Evolutionary conservation across 37 sponge, comb jelly and placozoan species (phyloP).

Genomic region (Aplysina aerophoba): DNA sequence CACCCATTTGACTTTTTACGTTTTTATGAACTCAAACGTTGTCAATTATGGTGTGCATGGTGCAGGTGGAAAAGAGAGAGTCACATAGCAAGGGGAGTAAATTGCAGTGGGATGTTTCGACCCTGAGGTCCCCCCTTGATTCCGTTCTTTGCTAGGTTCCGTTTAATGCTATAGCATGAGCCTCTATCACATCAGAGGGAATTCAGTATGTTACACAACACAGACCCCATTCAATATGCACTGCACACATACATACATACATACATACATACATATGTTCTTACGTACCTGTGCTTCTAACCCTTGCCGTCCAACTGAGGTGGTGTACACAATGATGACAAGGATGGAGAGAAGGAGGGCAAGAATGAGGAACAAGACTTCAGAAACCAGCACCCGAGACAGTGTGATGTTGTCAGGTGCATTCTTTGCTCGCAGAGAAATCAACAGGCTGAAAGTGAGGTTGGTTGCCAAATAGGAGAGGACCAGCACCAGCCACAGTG

Average conservation of each 20-base stretch:
- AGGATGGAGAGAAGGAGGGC: conserved; percentile 58
- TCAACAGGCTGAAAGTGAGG: conserved; percentile 49
- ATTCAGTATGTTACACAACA: not conserved
- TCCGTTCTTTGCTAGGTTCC: too few species aligned
- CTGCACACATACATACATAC: not conserved
- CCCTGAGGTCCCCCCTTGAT: too few species aligned
- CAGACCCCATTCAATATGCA: not conserved
- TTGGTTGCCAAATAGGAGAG: conserved; percentile 47
- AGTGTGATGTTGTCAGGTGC: not conserved
- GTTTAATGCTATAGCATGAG: too few species aligned
- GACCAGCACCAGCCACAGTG: conserved; percentile 41
- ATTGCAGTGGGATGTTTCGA: too few species aligned
- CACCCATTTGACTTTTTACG: too few species aligned
- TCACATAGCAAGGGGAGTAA: too few species aligned
- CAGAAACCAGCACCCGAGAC: conserved; percentile 56
- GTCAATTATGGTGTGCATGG: too few species aligned
- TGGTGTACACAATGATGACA: conserved; percentile 60
- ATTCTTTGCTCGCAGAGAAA: not conserved
- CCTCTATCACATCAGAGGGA: not conserved
- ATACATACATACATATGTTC: not conserved
- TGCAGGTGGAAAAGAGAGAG: too few species aligned
- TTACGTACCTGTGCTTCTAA: conserved; percentile 39
- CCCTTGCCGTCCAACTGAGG: not conserved
- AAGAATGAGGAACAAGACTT: conserved; percentile 68
- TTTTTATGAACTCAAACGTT: too few species aligned